Evolutionary conservation across 2,888 invertebrate species (phyloP), one percentile per base, ranked within the genome.

Genomic region (Teleiodes luculella): DNA sequence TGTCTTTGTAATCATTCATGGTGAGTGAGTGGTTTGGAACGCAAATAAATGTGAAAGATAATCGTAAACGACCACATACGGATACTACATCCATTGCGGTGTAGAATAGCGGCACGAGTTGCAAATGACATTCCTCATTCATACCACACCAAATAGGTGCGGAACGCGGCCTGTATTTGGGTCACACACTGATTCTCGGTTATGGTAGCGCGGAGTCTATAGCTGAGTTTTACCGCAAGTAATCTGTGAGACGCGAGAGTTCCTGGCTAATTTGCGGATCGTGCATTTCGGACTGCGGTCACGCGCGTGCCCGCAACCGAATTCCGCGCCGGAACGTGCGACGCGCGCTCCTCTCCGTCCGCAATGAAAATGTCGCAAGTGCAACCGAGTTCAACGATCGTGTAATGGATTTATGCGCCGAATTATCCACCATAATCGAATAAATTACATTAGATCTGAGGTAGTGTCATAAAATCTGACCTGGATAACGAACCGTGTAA

Each of bases 121-220:
- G 74, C 75, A 81, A 86, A 84, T 83, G 79, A 76, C 82, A 83
- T 83, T 81, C 80, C 76, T 68, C 78, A 74, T 79, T 78, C 78
- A 69, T 65, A 70, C 72, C 76, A 77, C 75, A 74, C 79, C 74
- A 75, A 83, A 84, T 80, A 77, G 77, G 73, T 71, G 75, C 66
- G 68, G 66, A 72, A 71, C 74, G 67, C 67, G 61, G 61, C 59
- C 52, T 65, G 67, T 78, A 87, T 86, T 83, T 81, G 70, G 86
- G 87, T 84, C 84, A 85, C 80, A 84, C 79, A 77, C 78, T 74
- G 78, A 70, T 80, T 80, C 74, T 76, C 63, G 61, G 80, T 84
- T 83, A 86, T 83, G 74, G 76, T 80, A 72, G 68, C 77, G 74
- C 64, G 59, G 70, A 72, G 73, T 74, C 72, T 76, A 71, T 72